These are phyloP conservation scores for Helicoverpa zea DNA, from an alignment of 1,140 invertebrate genomes.

Conservation along the genomic window DNA sequence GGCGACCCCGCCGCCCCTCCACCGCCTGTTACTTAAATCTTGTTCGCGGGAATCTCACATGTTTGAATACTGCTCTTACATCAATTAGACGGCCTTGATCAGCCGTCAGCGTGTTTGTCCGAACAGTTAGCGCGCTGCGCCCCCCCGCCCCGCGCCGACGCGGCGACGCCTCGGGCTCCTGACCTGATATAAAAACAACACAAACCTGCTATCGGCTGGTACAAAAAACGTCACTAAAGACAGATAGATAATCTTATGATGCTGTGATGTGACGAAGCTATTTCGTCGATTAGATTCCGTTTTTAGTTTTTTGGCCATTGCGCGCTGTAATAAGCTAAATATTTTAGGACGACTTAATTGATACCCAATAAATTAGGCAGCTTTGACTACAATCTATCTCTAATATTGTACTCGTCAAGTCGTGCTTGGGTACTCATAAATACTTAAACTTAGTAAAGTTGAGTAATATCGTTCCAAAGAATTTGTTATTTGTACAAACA, in stretches of 20 bases:
- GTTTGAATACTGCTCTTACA: background rate
- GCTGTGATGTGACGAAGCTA: too few species aligned
- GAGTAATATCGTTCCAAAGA: too few species aligned
- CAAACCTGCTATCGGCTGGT: background rate
- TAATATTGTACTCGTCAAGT: too few species aligned
- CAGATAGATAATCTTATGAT: background rate
- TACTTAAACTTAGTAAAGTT: too few species aligned
- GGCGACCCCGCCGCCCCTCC: background rate
- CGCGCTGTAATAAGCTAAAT: too few species aligned
- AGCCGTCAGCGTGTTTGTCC: slow-evolving; percentile 7
- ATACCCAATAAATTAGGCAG: too few species aligned
- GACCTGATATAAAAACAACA: background rate
- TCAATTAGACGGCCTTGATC: slow-evolving; percentile 18
- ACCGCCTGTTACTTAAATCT: background rate
- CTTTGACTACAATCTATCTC: too few species aligned
- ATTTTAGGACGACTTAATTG: too few species aligned
- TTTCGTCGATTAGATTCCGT: too few species aligned
- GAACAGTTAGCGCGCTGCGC: background rate
- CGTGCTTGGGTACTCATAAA: too few species aligned
- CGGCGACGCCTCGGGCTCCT: background rate
- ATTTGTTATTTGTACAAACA: too few species aligned
- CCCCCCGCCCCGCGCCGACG: background rate
- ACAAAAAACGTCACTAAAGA: background rate
- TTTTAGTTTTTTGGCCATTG: too few species aligned
- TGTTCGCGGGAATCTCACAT: background rate